Conservation (phyloP, 2,797 vertebrate species). For the Myotis planiceps region DNA sequence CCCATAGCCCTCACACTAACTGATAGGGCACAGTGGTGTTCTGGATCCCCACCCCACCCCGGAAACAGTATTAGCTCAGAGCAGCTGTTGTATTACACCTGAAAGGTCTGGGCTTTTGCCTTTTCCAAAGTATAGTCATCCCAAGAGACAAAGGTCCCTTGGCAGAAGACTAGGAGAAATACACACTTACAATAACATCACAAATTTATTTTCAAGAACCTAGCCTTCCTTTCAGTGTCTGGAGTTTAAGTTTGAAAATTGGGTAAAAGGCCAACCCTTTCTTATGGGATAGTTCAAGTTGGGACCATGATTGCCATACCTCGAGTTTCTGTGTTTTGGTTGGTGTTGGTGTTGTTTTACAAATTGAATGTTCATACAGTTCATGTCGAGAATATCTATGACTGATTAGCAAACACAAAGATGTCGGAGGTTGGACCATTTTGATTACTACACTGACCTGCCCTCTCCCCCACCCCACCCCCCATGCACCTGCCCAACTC, state of each 20-base stretch:
- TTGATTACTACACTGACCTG: neutral
- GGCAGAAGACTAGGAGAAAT: neutral
- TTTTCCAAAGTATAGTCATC: neutral
- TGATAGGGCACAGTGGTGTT: neutral
- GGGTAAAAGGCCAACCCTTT: neutral
- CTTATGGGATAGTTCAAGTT: neutral
- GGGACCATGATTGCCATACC: neutral
- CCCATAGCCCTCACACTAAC: neutral
- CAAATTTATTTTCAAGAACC: neutral
- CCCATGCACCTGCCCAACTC: neutral
- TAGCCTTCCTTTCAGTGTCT: neutral
- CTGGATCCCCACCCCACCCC: neutral
- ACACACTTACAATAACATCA: neutral
- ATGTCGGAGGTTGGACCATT: neutral
- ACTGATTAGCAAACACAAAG: neutral
- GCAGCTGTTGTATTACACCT: neutral
- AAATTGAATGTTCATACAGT: neutral
- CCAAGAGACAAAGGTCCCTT: neutral
- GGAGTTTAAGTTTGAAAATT: slow-evolving; percentile 23
- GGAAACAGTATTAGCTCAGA: neutral
- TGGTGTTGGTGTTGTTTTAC: neutral
- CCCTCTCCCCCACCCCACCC: neutral
- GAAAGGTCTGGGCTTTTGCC: neutral
- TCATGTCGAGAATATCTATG: neutral
- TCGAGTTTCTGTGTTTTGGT: neutral